These are phyloP conservation scores for Tachina lurida DNA, from an alignment of 2,888 invertebrate species.

Conservation along the genomic window DNA sequence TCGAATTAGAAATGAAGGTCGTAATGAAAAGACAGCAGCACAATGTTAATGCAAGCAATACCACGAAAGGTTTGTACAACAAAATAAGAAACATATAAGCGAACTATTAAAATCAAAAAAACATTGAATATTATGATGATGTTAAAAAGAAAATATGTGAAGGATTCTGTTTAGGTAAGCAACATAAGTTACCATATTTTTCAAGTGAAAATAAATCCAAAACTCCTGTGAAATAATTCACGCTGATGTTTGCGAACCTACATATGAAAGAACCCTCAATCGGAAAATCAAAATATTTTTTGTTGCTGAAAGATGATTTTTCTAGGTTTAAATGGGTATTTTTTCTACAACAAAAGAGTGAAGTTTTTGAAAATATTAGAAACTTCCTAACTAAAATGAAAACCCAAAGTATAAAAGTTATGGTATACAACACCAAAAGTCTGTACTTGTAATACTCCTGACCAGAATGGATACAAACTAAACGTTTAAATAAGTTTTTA, in stretches of 20 bases:
- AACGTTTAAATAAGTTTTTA: conserved; percentile 23
- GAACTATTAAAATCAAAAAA: too few relatives aligned
- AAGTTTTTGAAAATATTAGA: conserved; percentile 11
- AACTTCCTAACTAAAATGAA: neutral
- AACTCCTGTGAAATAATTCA: conserved; percentile 27
- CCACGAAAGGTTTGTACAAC: too few relatives aligned
- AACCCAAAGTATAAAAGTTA: conserved; percentile 6
- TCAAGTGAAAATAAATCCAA: too few relatives aligned
- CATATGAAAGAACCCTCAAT: conserved; percentile 10
- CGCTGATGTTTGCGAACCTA: conserved; percentile 15
- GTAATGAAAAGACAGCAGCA: too few relatives aligned
- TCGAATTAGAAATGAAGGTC: too few relatives aligned
- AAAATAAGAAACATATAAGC: too few relatives aligned
- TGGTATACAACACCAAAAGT: neutral
- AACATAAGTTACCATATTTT: too few relatives aligned
- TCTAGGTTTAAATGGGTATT: too few relatives aligned
- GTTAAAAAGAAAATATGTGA: too few relatives aligned
- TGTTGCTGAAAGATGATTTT: conserved; percentile 22
- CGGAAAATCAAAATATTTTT: conserved; percentile 18
- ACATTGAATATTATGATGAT: too few relatives aligned
- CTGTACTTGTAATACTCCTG: conserved; percentile 25
- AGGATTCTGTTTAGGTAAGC: too few relatives aligned
- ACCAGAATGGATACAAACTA: conserved; percentile 34
- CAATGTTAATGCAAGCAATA: too few relatives aligned
- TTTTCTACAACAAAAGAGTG: conserved; percentile 18